Conservation (phyloP, 2,888 invertebrate genomes). For the Caenorhabditis angaria region DNA sequence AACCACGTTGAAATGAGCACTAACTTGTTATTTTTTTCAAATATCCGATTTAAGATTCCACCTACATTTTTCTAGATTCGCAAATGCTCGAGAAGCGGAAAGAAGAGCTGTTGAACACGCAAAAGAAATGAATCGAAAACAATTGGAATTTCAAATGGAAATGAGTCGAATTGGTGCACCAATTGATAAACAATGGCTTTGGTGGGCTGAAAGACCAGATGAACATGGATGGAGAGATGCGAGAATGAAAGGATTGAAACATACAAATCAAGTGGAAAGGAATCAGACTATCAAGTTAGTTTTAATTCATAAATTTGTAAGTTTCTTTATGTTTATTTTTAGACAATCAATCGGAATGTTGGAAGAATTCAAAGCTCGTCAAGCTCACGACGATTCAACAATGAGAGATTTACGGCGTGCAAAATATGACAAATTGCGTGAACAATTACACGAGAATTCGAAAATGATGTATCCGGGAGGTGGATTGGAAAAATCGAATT, state of each 20-base stretch:
- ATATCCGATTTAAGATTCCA: no score
- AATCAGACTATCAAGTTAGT: constrained; percentile 51
- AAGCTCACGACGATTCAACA: constrained; percentile 47
- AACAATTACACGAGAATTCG: constrained; percentile 49
- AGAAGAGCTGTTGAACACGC: constrained; percentile 38
- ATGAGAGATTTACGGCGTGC: constrained; percentile 40
- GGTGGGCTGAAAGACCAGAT: constrained; percentile 60
- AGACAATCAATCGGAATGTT: constrained; percentile 55
- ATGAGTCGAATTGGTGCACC: constrained; percentile 41
- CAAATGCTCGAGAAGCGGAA: constrained; percentile 43
- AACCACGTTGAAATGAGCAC: no score
- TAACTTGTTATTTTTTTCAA: background rate
- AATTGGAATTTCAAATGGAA: constrained; percentile 54
- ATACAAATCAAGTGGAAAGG: constrained; percentile 54
- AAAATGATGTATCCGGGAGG: constrained; percentile 40
- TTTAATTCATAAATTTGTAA: background rate
- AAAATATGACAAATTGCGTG: constrained; percentile 45
- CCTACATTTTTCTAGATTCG: constrained; percentile 38
- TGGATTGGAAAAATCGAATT: constrained; percentile 13
- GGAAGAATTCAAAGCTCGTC: constrained; percentile 59
- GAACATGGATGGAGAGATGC: constrained; percentile 61
- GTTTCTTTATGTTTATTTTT: no score
- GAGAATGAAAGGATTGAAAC: constrained; percentile 35
- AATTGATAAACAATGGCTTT: constrained; percentile 44
- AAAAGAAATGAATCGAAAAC: constrained; percentile 44